Evolutionary conservation across 2,888 invertebrate genomes (phyloP), one percentile per base, ranked within the genome.

Genomic region (Netelia melanura): DNA sequence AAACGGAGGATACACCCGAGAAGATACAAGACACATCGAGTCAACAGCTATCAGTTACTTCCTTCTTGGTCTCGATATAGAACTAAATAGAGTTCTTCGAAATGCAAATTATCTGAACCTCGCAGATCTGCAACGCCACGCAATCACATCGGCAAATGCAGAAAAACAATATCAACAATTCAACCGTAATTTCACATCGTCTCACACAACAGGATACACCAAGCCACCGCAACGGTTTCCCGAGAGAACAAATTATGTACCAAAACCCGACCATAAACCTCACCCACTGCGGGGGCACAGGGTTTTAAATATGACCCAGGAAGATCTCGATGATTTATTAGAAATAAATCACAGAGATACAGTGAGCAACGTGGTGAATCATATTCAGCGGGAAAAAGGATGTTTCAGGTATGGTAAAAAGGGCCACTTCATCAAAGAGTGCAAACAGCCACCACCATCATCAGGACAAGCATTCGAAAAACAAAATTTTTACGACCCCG

Each of bases 141-240:
- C 58, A 58, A 77, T 77, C 5, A 21, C 77, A 6, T 8, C 67
- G 10, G 56, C 77, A 2, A 77, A 77, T 23, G 77, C 77, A 0
- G 77, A 77, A 77, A 77, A 68, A 68, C 77, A 77, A 25, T 77
- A 77, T 17, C 58, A 25, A 1, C 44, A 43, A 9, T 77, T 67
- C 17, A 67, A 68, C 6, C 44, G 25, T 25, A n/a, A n/a, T 17
- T 0, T 3, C 9, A 21, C 8, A 21, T 5, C 44, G 5, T 10
- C 10, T 6, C 25, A 6, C 6, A 44, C 58, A n/a, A 43, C 43
- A 1, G 77, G 25, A 6, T 48, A 67, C 10, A 10, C 0, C 2
- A 43, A 6, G 25, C 67, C 44, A n/a, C 56, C 14, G 10, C 44
- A n/a, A 44, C 67, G 75, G 9, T 8, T 23, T 14, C 9, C 14